phyloP scores from a whole-genome alignment of 2,888 invertebrate species.

The Cryptus armator region DNA sequence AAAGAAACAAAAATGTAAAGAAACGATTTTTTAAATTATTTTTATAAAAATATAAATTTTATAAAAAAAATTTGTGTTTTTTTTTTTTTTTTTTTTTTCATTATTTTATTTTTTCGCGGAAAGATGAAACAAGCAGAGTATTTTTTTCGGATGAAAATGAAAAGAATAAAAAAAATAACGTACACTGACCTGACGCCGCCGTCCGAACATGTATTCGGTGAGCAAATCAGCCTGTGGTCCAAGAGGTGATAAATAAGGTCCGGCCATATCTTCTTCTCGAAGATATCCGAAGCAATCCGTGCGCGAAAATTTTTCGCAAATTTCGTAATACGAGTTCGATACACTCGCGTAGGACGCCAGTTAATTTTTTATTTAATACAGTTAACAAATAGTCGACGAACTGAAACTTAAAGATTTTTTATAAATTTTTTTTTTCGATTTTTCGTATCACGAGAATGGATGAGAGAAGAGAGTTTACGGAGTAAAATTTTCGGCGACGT shows the following conservation, averaged over 20 bases:
- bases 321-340: not conserved
- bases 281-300: conserved; percentile 25
- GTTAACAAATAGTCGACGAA: conserved; percentile 7
- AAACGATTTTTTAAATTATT: not conserved
- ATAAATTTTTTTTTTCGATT: not conserved
- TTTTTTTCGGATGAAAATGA: not conserved
- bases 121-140: not conserved
- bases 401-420: not conserved
- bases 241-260: conserved; percentile 93
- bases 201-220: conserved; percentile 97
- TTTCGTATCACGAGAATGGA: not conserved
- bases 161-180: conserved; percentile 76
- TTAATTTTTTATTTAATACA: not conserved
- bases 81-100: too few species aligned
- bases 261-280: conserved; percentile 88
- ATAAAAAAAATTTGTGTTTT: not conserved
- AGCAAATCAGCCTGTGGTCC: conserved; percentile 92
- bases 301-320: conserved; percentile 7
- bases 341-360: conserved; percentile 15
- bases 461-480: not conserved
- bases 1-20: not conserved
- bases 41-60: not conserved
- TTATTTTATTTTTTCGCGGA: not conserved
- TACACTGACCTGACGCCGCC: conserved; percentile 89
- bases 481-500: conserved; percentile 51